phyloP scores from a whole-genome alignment of 23 tunicate species.

The Halocynthia roretzi region DNA sequence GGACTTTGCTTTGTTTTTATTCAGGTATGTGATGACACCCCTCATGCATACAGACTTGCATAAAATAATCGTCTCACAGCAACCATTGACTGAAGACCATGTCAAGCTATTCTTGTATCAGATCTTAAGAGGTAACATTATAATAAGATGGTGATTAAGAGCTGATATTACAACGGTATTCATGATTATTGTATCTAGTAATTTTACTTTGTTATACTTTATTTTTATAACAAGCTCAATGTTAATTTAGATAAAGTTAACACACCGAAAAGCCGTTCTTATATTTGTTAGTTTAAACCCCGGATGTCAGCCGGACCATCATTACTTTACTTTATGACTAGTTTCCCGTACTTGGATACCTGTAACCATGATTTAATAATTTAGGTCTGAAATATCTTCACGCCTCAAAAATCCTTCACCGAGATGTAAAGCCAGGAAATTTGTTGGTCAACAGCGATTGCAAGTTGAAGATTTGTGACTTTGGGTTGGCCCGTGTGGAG shows the following conservation, averaged over 20 bases:
- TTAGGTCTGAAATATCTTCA: constrained; percentile 90
- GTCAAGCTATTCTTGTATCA: constrained; percentile 72
- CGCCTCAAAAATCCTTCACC: constrained; percentile 76
- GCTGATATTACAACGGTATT: too few relatives aligned
- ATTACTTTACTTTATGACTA: too few relatives aligned
- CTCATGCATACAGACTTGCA: constrained; percentile 95
- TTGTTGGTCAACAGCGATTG: constrained; percentile 83
- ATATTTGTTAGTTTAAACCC: too few relatives aligned
- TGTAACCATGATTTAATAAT: not conserved
- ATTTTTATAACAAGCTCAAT: too few relatives aligned
- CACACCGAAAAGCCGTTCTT: too few relatives aligned
- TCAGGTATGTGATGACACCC: constrained; percentile 82
- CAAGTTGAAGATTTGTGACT: constrained; percentile 88
- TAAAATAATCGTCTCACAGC: constrained; percentile 88
- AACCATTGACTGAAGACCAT: constrained; percentile 71
- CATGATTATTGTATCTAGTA: too few relatives aligned
- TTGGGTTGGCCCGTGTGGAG: constrained; percentile 88
- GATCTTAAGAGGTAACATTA: constrained; percentile 67
- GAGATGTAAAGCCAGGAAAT: constrained; percentile 99
- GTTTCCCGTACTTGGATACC: not conserved
- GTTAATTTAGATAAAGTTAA: too few relatives aligned
- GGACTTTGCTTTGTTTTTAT: not conserved
- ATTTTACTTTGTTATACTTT: too few relatives aligned
- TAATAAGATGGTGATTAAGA: not conserved
- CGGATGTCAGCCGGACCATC: too few relatives aligned